These are phyloP conservation scores for Carollia perspicillata DNA, from an alignment of 2,113 vertebrate species.

Conservation along the genomic window DNA sequence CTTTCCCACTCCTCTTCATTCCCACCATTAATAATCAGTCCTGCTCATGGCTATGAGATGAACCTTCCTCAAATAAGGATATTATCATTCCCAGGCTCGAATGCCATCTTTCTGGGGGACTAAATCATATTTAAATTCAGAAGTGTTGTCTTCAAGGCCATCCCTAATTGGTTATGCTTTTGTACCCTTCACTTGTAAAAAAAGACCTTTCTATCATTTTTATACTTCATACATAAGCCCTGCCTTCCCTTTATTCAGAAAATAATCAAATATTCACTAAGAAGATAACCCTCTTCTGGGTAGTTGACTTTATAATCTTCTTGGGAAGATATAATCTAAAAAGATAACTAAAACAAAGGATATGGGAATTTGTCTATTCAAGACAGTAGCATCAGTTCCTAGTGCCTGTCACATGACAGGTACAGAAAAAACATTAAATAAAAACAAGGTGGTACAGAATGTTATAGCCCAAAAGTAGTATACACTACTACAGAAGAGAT, in stretches of 20 bases:
- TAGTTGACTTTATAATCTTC: not conserved
- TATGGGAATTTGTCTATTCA: not conserved
- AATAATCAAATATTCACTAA: slow-evolving; percentile 23
- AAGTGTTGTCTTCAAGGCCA: not conserved
- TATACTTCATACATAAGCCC: not conserved
- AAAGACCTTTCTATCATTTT: not conserved
- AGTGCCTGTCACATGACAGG: not conserved
- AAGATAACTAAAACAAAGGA: not conserved
- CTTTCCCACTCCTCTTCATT: not conserved
- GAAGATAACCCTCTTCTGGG: not conserved
- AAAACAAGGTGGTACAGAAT: slow-evolving; percentile 15
- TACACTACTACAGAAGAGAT: not conserved
- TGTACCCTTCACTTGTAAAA: not conserved
- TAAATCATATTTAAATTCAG: slow-evolving; percentile 39
- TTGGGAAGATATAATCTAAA: slow-evolving; percentile 35
- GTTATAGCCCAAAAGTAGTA: not conserved
- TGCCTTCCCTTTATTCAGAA: slow-evolving; percentile 40
- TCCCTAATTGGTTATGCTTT: not conserved
- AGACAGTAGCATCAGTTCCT: not conserved
- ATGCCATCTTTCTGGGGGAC: not conserved
- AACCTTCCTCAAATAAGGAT: slow-evolving; percentile 22
- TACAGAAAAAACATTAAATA: not conserved
- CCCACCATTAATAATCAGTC: not conserved
- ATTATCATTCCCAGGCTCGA: not conserved
- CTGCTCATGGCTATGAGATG: not conserved